phyloP scores from a whole-genome alignment of 2,888 invertebrate species.

The Polylopha cassiicola region DNA sequence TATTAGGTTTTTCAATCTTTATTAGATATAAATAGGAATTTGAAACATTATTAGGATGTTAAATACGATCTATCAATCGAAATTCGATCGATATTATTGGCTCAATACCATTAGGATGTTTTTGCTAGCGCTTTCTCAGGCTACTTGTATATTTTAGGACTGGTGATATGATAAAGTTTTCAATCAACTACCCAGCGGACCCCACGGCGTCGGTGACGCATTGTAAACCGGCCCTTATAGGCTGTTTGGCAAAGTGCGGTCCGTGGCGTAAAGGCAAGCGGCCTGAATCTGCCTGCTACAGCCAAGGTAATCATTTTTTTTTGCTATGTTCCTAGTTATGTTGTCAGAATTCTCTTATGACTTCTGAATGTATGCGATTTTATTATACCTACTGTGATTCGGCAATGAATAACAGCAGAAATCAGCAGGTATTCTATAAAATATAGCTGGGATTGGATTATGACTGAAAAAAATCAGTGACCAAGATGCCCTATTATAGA shows the following conservation, averaged over 20 bases:
- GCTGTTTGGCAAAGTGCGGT: constrained; percentile 81
- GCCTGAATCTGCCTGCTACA: constrained; percentile 78
- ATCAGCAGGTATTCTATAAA: no score
- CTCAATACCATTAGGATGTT: no score
- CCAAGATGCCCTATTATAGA: not conserved
- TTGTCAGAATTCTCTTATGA: not conserved
- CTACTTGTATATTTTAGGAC: constrained; percentile 44
- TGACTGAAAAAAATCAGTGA: no score
- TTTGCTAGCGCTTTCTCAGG: not conserved
- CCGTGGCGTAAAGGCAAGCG: constrained; percentile 69
- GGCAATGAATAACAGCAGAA: no score
- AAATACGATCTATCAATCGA: no score
- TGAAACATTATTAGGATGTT: no score
- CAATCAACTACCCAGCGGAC: constrained; percentile 76
- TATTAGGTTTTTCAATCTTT: no score
- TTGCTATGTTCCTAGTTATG: constrained; percentile 1
- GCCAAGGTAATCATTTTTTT: constrained; percentile 57
- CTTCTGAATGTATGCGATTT: not conserved
- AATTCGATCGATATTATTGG: no score
- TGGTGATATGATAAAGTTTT: constrained; percentile 76
- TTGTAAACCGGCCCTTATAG: constrained; percentile 78
- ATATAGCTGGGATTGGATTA: no score
- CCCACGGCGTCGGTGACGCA: constrained; percentile 64
- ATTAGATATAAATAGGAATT: no score
- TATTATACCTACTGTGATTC: not conserved